Evolutionary conservation across 1,140 invertebrate species (phyloP).

Genomic region (Calosoma granatense): DNA sequence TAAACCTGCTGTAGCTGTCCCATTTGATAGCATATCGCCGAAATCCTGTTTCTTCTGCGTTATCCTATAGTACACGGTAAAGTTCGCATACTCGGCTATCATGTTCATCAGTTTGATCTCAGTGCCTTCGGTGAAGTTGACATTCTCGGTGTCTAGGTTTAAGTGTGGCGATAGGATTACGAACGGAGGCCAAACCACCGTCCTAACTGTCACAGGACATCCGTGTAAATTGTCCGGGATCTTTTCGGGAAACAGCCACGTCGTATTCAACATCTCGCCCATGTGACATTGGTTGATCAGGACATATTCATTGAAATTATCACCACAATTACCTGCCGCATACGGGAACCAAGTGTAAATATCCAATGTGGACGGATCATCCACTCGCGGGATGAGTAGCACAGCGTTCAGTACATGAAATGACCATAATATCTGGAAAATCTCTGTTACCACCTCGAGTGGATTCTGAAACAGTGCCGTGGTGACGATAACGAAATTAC

Average conservation of each 20-base stretch:
- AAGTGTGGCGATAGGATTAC: constrained; percentile 10
- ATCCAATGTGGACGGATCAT: constrained; percentile 15
- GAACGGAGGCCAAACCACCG: constrained; percentile 19
- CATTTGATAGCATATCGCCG: constrained; percentile 17
- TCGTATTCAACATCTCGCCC: constrained; percentile 13
- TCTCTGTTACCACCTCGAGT: constrained; percentile 11
- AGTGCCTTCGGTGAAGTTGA: constrained; percentile 14
- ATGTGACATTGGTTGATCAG: constrained; percentile 15
- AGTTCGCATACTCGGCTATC: constrained; percentile 15
- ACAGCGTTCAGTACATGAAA: constrained; percentile 19
- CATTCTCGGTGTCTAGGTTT: neutral
- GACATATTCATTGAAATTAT: constrained; percentile 12
- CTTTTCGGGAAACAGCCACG: constrained; percentile 19
- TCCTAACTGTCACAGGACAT: constrained; percentile 21
- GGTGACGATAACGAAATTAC: constrained; percentile 22
- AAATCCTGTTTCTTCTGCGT: constrained; percentile 11
- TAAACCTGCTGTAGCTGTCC: constrained; percentile 14
- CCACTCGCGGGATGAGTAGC: constrained; percentile 12
- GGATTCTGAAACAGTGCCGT: constrained; percentile 12
- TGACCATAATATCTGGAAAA: constrained; percentile 16
- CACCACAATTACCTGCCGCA: constrained; percentile 17
- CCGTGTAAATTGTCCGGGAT: constrained; percentile 20
- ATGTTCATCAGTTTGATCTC: constrained; percentile 21
- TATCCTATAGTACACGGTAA: constrained; percentile 18
- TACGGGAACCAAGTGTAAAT: constrained; percentile 23